phyloP scores from a whole-genome alignment of 2,797 vertebrate genomes.

The Siniperca obscura region DNA sequence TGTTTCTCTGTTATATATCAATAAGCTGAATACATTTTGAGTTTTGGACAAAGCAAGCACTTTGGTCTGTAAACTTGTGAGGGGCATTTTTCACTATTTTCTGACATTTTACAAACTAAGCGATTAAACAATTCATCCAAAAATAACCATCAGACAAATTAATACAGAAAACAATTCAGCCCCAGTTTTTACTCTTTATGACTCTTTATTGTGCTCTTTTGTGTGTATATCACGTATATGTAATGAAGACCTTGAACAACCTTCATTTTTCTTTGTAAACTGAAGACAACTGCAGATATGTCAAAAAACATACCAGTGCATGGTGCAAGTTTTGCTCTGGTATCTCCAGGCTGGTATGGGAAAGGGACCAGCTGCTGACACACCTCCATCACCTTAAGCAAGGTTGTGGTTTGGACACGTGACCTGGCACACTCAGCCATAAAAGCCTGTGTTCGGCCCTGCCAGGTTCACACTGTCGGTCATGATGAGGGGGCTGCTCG shows the following conservation, averaged over 20 bases:
- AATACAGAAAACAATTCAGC: background rate
- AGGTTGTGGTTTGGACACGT: slow-evolving; percentile 52
- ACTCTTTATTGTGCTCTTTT: background rate
- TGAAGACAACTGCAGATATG: background rate
- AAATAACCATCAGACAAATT: background rate
- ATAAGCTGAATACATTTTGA: background rate
- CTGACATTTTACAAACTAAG: background rate
- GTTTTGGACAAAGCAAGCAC: background rate
- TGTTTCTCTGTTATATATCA: background rate
- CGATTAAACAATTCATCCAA: background rate
- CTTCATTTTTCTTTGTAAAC: background rate
- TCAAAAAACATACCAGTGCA: background rate
- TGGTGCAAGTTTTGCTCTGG: background rate
- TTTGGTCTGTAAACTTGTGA: too few relatives aligned
- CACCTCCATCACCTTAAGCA: slow-evolving; percentile 29
- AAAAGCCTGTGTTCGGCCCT: slow-evolving; percentile 45
- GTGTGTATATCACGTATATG: background rate
- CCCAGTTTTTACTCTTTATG: background rate
- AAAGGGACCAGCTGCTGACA: slow-evolving; percentile 66
- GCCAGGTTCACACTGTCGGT: slow-evolving; percentile 17
- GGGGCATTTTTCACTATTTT: too few relatives aligned
- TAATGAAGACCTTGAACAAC: background rate
- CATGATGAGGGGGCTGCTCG: slow-evolving; percentile 78
- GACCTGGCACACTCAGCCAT: slow-evolving; percentile 6
- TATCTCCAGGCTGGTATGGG: slow-evolving; percentile 50